A percentile compares a stretch with the other conserved stretches of the same genome.
Conservation (phyloP, 2,113 vertebrate species). For the Dolichotis patagonum region DNA sequence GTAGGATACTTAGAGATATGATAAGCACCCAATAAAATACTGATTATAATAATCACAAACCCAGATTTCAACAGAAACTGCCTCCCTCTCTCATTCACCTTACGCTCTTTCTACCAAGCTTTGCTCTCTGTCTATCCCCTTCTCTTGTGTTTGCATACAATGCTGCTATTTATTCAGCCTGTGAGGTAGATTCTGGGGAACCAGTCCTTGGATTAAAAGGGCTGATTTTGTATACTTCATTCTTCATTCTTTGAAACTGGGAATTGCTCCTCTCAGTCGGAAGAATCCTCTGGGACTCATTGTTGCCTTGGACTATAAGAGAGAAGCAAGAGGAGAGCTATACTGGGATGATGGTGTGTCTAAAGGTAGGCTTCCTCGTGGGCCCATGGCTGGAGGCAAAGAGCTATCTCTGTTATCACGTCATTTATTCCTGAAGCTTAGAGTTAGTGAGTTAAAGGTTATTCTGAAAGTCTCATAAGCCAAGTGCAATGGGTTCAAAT, state of each 20-base stretch:
- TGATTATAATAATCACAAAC: neutral
- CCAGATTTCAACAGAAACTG: neutral
- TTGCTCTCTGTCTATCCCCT: neutral
- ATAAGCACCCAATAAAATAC: neutral
- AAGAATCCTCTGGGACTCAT: constrained; percentile 74
- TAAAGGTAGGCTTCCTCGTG: constrained; percentile 48
- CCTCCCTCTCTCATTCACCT: neutral
- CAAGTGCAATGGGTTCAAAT: neutral
- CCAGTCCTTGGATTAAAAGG: neutral
- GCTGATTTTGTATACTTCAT: neutral
- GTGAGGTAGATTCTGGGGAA: neutral
- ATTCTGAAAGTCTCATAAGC: neutral
- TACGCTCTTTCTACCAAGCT: neutral
- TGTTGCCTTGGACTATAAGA: constrained; percentile 76
- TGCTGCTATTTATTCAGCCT: neutral
- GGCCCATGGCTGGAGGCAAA: fast-evolving
- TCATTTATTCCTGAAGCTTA: neutral
- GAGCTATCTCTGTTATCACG: fast-evolving
- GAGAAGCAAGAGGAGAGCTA: constrained; percentile 73
- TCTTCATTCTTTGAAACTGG: neutral
- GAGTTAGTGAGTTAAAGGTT: neutral
- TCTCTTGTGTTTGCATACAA: neutral
- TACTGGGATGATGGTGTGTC: constrained; percentile 80
- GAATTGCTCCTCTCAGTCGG: constrained; percentile 54
- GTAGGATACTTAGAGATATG: neutral